phyloP scores from a whole-genome alignment of 2,888 invertebrate species.

The Cistogaster globosa region DNA sequence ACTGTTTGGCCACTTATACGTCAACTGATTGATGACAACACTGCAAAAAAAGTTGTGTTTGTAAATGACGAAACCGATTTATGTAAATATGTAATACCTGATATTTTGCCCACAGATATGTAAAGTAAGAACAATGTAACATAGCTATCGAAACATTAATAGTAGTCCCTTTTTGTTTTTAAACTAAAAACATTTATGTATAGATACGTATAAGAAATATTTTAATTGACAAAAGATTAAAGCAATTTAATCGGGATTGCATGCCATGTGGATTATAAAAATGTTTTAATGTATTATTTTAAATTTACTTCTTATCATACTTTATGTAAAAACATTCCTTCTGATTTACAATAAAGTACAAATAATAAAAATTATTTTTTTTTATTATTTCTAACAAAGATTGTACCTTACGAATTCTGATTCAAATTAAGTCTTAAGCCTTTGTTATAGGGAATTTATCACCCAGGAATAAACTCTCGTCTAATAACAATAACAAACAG shows the following conservation, averaged over 20 bases:
- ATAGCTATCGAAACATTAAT: neutral
- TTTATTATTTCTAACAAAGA: neutral
- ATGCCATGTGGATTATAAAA: neutral
- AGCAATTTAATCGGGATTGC: neutral
- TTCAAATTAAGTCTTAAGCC: constrained; percentile 18
- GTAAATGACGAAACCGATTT: constrained; percentile 88
- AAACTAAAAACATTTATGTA: neutral
- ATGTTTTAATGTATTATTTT: too few relatives aligned
- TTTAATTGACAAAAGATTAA: neutral
- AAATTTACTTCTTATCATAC: too few relatives aligned
- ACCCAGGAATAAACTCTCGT: neutral
- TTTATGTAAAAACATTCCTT: neutral
- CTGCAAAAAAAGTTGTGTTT: constrained; percentile 89
- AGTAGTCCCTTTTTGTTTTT: too few relatives aligned
- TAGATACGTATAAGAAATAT: neutral
- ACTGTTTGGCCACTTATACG: constrained; percentile 91
- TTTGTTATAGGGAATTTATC: neutral
- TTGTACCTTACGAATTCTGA: constrained; percentile 26
- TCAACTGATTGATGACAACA: constrained; percentile 91
- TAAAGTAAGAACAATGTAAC: constrained; percentile 76
- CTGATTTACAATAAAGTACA: constrained; percentile 8
- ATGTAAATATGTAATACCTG: constrained; percentile 90
- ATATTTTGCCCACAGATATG: constrained; percentile 89
- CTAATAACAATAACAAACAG: too few relatives aligned
- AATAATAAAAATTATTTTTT: too few relatives aligned